Percentiles rank a stretch among this genome's conserved stretches.
phyloP scores from a whole-genome alignment of 2,888 invertebrate genomes.

The Mythimna loreyi region DNA sequence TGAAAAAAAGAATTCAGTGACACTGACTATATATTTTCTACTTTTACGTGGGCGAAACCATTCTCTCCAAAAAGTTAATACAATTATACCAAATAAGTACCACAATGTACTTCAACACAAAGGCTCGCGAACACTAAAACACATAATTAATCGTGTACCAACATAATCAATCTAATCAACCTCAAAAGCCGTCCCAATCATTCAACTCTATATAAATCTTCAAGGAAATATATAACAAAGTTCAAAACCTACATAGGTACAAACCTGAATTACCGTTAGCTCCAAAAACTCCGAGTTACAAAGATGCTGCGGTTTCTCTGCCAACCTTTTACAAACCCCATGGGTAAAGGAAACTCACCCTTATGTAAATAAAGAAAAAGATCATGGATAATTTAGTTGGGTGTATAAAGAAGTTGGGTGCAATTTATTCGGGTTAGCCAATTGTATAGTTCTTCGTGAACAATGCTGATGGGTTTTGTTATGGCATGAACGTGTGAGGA shows the following conservation, averaged over 20 bases:
- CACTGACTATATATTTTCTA: too few species aligned
- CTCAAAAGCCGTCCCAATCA: slow-evolving; percentile 30
- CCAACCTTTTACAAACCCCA: slow-evolving; percentile 29
- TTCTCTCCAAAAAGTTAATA: too few species aligned
- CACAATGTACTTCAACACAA: slow-evolving; percentile 9
- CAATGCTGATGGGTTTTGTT: slow-evolving; percentile 73
- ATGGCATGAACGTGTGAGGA: slow-evolving; percentile 52
- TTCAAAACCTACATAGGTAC: slow-evolving; percentile 61
- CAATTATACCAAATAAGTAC: not conserved
- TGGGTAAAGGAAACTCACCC: slow-evolving; percentile 14
- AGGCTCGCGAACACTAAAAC: not conserved
- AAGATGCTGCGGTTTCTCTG: slow-evolving; percentile 77
- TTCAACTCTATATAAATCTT: slow-evolving; percentile 31
- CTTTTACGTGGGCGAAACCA: too few species aligned
- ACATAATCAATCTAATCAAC: slow-evolving; percentile 22
- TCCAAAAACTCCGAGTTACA: slow-evolving; percentile 74
- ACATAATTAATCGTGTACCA: slow-evolving; percentile 29
- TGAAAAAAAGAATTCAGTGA: too few species aligned
- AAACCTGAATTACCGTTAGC: slow-evolving; percentile 86
- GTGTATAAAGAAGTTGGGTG: slow-evolving; percentile 17
- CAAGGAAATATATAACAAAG: slow-evolving; percentile 54
- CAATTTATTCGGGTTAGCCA: slow-evolving; percentile 69
- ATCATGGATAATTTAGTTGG: slow-evolving; percentile 10
- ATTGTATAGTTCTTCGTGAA: slow-evolving; percentile 68
- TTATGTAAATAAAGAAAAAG: slow-evolving; percentile 44